Evolutionary conservation across 2,888 invertebrate genomes (phyloP).

Genomic region (Drepanosiphum platanoidis): DNA sequence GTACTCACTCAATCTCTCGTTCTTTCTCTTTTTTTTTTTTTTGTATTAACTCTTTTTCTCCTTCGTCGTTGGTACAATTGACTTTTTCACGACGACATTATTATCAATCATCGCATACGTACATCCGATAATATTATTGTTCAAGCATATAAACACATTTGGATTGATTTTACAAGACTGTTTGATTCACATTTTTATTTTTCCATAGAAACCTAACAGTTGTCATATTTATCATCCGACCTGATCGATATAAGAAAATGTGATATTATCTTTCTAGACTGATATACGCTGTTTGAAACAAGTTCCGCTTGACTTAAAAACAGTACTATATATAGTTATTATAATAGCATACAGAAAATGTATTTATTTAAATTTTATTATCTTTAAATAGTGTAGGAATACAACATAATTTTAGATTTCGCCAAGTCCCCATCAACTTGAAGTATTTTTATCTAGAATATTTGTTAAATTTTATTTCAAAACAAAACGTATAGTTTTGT

Average conservation of each 20-base stretch:
- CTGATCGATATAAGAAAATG: neutral
- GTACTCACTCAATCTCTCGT: neutral
- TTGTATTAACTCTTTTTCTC: too few species aligned
- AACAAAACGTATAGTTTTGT: neutral
- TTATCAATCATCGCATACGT: neutral
- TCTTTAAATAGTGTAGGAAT: neutral
- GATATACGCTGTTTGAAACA: neutral
- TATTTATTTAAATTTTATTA: neutral
- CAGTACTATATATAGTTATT: neutral
- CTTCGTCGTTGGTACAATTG: too few species aligned
- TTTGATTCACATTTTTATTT: neutral
- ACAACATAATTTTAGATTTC: neutral
- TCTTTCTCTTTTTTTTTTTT: neutral
- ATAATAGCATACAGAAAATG: neutral
- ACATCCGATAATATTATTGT: neutral
- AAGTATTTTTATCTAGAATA: neutral
- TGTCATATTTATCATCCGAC: neutral
- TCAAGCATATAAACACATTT: neutral
- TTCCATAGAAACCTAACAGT: neutral
- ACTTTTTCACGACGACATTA: too few species aligned
- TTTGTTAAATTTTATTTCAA: neutral
- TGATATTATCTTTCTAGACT: neutral
- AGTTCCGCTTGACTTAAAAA: neutral
- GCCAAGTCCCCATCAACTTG: neutral
- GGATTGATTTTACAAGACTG: conserved; percentile 26